Conservation (phyloP, 2,113 vertebrate genomes). For the Nothobranchius kuhntae region DNA sequence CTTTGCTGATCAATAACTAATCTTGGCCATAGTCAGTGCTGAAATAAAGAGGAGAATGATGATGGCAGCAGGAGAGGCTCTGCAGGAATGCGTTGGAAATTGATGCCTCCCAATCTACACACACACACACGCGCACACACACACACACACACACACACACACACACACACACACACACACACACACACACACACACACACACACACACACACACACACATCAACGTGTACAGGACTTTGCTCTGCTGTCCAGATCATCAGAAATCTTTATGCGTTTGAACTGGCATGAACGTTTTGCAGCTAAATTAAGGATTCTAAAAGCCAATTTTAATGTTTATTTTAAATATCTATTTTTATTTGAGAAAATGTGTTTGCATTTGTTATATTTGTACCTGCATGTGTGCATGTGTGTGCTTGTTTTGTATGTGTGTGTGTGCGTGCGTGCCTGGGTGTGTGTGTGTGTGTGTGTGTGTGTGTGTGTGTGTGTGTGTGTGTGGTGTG, state of each 20-base stretch:
- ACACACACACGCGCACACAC: constrained; percentile 27
- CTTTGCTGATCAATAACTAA: constrained; percentile 82
- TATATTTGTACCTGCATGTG: background rate
- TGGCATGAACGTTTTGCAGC: no score
- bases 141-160: constrained; percentile 12
- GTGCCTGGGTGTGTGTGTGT: background rate
- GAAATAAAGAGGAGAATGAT: constrained; percentile 83
- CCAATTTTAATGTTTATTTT: no score
- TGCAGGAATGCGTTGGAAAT: constrained; percentile 59
- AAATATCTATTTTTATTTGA: no score
- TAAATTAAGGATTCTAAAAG: background rate
- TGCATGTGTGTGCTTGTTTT: background rate
- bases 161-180: background rate
- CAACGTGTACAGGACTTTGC: background rate
- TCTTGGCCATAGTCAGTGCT: constrained; percentile 76
- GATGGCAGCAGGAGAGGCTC: constrained; percentile 46
- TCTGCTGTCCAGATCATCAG: constrained; percentile 12
- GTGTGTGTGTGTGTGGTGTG: no score
- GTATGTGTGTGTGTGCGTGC: no score
- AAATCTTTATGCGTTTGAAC: constrained; percentile 14
- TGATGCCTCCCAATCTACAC: constrained; percentile 22
- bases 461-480: no score
- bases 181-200: no score
- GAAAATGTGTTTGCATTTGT: background rate
- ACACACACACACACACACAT: no score